Evolutionary conservation across 1,140 invertebrate species (phyloP).

Genomic region (Cepaea nemoralis): DNA sequence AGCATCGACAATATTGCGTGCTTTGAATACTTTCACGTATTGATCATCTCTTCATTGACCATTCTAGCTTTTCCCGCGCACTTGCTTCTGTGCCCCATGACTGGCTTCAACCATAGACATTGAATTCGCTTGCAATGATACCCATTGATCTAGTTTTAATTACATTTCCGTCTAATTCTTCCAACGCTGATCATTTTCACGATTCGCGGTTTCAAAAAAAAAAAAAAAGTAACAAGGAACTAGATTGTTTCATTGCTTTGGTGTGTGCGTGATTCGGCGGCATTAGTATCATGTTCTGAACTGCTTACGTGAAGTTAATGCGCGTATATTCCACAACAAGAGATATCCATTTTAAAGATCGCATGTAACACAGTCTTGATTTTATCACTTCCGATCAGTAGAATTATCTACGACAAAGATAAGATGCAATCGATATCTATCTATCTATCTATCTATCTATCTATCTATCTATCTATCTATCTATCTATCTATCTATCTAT

Average conservation of each 20-base stretch:
- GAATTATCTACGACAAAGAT: too few relatives aligned
- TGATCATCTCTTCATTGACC: not conserved
- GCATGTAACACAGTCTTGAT: too few relatives aligned
- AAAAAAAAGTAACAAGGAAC: too few relatives aligned
- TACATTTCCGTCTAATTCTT: constrained; percentile 15
- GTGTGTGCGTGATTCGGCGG: not conserved
- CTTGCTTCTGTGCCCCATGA: not conserved
- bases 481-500: too few relatives aligned
- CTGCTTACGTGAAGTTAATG: not conserved
- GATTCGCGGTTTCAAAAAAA: not conserved
- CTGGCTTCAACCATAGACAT: not conserved
- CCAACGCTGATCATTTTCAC: not conserved
- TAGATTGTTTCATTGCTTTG: not conserved
- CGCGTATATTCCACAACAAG: not conserved
- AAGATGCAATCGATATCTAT: too few relatives aligned
- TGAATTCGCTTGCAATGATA: not conserved
- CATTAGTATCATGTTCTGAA: not conserved
- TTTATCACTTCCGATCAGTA: too few relatives aligned
- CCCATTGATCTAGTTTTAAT: constrained; percentile 20
- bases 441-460: too few relatives aligned
- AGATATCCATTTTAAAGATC: not conserved
- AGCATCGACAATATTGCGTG: not conserved
- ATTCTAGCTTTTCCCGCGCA: not conserved
- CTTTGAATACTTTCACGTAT: not conserved
- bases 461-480: too few relatives aligned